These are phyloP conservation scores for Ellobium chinense DNA, from an alignment of 2,888 invertebrate species.

Conservation along the genomic window DNA sequence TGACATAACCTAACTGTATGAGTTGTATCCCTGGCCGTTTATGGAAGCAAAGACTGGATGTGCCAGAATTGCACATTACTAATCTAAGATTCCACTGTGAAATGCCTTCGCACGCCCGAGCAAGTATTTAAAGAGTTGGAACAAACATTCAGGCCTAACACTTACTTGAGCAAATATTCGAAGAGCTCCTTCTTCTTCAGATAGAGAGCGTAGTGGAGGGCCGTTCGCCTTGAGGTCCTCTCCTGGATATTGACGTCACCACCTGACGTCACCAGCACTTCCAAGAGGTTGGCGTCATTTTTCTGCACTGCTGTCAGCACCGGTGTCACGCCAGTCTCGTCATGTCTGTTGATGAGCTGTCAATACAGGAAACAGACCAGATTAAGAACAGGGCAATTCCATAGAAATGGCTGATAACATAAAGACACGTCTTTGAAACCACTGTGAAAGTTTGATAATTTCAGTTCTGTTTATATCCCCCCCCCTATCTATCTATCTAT, in stretches of 20 bases:
- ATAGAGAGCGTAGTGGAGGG: constrained; percentile 68
- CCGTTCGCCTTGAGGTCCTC: constrained; percentile 61
- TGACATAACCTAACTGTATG: too few relatives aligned
- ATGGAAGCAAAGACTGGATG: too few relatives aligned
- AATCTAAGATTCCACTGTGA: too few relatives aligned
- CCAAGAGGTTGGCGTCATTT: constrained; percentile 61
- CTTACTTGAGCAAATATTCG: constrained; percentile 66
- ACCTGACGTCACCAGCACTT: constrained; percentile 62
- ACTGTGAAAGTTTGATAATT: too few relatives aligned
- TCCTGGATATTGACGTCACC: constrained; percentile 66
- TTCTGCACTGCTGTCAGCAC: constrained; percentile 67
- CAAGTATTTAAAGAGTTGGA: too few relatives aligned
- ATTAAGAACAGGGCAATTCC: too few relatives aligned
- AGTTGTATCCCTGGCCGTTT: too few relatives aligned
- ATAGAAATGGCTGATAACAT: too few relatives aligned
- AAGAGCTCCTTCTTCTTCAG: constrained; percentile 63
- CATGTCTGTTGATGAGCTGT: constrained; percentile 59
- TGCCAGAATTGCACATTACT: too few relatives aligned
- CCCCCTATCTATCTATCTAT: neutral
- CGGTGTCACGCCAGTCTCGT: constrained; percentile 63
- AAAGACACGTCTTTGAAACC: too few relatives aligned
- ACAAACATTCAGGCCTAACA: too few relatives aligned
- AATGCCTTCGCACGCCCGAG: too few relatives aligned
- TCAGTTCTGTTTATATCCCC: neutral
- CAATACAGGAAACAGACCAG: constrained; percentile 11